Percentiles rank a stretch among this genome's conserved stretches.
These are phyloP conservation scores for Ivindomyrus marchei DNA, from an alignment of 2,113 vertebrate species.

Conservation along the genomic window DNA sequence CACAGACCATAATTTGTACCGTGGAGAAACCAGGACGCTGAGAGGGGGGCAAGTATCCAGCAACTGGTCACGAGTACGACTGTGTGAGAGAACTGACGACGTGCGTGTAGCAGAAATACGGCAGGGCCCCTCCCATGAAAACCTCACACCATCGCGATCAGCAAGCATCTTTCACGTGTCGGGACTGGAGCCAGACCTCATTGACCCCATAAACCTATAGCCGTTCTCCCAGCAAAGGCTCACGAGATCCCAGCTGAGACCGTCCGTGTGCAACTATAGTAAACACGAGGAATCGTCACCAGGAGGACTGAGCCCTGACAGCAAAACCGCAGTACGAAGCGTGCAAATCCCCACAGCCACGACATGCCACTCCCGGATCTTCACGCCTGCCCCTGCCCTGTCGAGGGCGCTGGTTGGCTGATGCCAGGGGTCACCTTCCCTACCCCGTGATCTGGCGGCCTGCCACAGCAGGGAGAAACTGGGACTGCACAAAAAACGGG, in stretches of 20 bases:
- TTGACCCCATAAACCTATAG: neutral
- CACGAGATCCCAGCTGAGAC: neutral
- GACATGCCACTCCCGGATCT: neutral
- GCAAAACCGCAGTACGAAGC: neutral
- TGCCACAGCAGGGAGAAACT: slow-evolving; percentile 23
- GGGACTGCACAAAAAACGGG: slow-evolving; percentile 32
- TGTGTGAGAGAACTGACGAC: neutral
- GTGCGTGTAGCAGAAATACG: neutral
- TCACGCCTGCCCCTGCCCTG: neutral
- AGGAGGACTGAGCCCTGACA: neutral
- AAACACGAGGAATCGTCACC: neutral
- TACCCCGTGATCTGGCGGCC: neutral
- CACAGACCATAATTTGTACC: neutral
- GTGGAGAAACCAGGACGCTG: neutral
- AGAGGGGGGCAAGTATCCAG: neutral
- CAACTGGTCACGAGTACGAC: neutral
- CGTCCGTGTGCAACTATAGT: neutral
- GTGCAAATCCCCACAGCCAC: neutral
- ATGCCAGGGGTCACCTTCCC: slow-evolving; percentile 37
- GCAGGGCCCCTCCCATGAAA: neutral
- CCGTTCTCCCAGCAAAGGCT: neutral
- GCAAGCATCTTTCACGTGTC: neutral
- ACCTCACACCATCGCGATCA: neutral
- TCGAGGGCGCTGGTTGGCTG: neutral
- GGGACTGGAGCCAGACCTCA: neutral